These are phyloP conservation scores for Mystacornis crossleyi DNA, from an alignment of 2,113 vertebrate genomes.

Conservation along the genomic window DNA sequence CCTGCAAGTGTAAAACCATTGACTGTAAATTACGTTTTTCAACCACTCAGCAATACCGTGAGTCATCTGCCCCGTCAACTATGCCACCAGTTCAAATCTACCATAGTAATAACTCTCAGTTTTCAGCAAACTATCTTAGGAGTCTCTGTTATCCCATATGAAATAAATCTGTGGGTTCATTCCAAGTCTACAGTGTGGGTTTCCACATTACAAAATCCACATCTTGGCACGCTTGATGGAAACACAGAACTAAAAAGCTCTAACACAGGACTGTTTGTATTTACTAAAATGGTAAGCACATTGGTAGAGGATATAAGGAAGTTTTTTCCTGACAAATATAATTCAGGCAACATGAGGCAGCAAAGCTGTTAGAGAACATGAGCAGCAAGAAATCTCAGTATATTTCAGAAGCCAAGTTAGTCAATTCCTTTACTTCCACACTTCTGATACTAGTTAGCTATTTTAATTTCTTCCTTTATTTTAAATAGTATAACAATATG, in stretches of 20 bases:
- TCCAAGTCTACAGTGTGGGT: neutral
- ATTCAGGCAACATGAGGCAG: neutral
- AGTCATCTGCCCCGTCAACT: neutral
- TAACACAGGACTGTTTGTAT: constrained; percentile 8
- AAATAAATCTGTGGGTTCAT: constrained; percentile 4
- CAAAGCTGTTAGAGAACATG: neutral
- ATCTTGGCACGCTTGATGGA: constrained; percentile 15
- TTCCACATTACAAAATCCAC: constrained; percentile 48
- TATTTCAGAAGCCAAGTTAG: constrained; percentile 24
- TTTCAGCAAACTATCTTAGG: neutral
- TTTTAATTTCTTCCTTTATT: constrained; percentile 36
- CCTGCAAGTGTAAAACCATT: neutral
- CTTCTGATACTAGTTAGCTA: constrained; percentile 6
- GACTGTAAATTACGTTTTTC: neutral
- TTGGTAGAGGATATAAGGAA: neutral
- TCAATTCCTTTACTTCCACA: neutral
- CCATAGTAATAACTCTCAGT: no score
- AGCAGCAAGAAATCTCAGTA: constrained; percentile 16
- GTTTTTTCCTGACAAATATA: neutral
- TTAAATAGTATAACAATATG: constrained; percentile 2
- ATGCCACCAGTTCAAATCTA: neutral
- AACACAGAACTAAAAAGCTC: neutral
- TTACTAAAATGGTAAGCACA: neutral
- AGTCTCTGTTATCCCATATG: neutral
- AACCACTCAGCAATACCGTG: neutral